Evolutionary conservation across 2,888 invertebrate species (phyloP), one percentile per base, ranked within the genome.

Genomic region (Tenthredo notha): DNA sequence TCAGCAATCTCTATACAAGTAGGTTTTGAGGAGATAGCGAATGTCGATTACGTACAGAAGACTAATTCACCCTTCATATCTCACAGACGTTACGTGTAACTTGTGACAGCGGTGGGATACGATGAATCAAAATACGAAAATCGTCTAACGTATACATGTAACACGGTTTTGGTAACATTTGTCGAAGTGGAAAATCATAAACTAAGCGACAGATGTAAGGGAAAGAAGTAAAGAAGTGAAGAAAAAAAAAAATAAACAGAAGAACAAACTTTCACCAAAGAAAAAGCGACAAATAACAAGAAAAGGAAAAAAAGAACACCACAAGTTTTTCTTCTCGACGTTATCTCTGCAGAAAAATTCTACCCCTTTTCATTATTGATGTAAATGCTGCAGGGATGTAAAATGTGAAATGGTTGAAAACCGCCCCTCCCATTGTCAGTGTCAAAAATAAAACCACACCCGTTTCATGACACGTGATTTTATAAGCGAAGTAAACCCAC

Each of bases 381-480:
- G 54, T 7, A n/a, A 7, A 54, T n/a, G 18, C 47, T n/a, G 33
- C 4, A 4, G 1, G 54, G 25, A 25, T 25, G 61, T 9, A 1
- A 25, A 61, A 61, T 25, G 7, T 58, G 7, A 58, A 21, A 58
- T n/a, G 58, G 1, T 25, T 9, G 25, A 58, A 58, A 21, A 2
- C 21, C n/a, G 58, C 58, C 58, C 21, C 21, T 21, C 58, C 58
- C 12, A 21, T 25, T 25, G 18, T 33, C 18, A 67, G 6, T 18
- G 67, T 67, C 33, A 33, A 67, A 33, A 67, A 67, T 67, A 29
- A 33, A 33, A 33, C 67, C 67, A 67, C 67, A 67, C 67, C 67
- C 18, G 67, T 33, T 33, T 33, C 33, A 12, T 25, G 18, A 25
- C 0, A 25, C 61, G 25, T 61, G 61, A 54, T 54, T 61, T 61